These are phyloP conservation scores for Xestia c-nigrum DNA, from an alignment of 2,888 invertebrate species.

Conservation along the genomic window DNA sequence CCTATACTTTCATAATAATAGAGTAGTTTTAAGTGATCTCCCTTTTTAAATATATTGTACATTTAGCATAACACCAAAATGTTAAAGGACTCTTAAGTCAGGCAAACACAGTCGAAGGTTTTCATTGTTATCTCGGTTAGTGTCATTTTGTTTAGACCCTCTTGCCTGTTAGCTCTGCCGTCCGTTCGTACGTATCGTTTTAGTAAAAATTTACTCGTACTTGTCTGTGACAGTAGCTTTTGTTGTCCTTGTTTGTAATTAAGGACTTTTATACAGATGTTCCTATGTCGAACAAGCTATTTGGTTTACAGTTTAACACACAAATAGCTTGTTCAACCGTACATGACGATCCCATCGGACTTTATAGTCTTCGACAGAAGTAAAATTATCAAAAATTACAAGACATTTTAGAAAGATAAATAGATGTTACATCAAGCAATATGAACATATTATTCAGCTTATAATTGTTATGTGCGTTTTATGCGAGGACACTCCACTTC, in stretches of 20 bases:
- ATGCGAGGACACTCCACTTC: background rate
- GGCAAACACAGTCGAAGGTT: background rate
- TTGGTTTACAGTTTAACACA: too few species aligned
- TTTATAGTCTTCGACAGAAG: background rate
- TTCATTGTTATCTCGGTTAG: background rate
- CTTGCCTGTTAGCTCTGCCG: background rate
- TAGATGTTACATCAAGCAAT: background rate
- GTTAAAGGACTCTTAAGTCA: background rate
- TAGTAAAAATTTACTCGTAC: background rate
- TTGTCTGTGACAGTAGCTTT: background rate
- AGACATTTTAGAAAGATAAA: background rate
- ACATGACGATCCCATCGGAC: background rate
- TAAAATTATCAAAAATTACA: background rate
- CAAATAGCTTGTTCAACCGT: too few species aligned
- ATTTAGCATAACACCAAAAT: too few species aligned
- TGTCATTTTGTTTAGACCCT: background rate
- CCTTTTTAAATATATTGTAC: too few species aligned
- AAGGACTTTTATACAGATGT: background rate
- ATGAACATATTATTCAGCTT: background rate
- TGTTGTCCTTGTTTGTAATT: background rate
- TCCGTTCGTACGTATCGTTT: background rate
- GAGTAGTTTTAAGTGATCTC: too few species aligned
- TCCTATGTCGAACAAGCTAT: too few species aligned
- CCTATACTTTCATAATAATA: too few species aligned
- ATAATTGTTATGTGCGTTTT: background rate